Percentiles rank a stretch among this genome's conserved stretches.
Conservation (phyloP, 2,888 invertebrate genomes). For the Lamproptera curius region DNA sequence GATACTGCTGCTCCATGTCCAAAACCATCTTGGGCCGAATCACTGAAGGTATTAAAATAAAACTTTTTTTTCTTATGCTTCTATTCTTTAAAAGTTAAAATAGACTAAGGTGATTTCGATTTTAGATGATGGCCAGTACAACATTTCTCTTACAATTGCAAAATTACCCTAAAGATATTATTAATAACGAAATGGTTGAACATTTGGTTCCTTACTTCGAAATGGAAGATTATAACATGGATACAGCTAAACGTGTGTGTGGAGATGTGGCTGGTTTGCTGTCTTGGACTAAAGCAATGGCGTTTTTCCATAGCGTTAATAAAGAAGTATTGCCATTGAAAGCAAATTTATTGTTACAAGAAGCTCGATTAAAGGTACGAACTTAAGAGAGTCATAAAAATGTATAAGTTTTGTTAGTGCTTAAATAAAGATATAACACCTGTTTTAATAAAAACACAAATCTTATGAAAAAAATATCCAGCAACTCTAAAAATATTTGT, state of each 20-base stretch:
- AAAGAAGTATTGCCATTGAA: conserved; percentile 97
- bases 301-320: conserved; percentile 96
- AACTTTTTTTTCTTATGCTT: neutral
- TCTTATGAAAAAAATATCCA: too few species aligned
- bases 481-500: too few species aligned
- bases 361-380: conserved; percentile 86
- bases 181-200: conserved; percentile 98
- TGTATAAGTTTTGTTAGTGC: too few species aligned
- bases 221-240: conserved; percentile 98
- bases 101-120: conserved; percentile 1
- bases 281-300: conserved; percentile 98
- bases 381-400: neutral
- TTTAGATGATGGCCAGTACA: conserved; percentile 95
- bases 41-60: conserved; percentile 84
- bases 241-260: conserved; percentile 96
- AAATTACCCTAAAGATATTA: conserved; percentile 97
- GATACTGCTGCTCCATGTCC: conserved; percentile 91
- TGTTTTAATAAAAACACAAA: too few species aligned
- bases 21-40: conserved; percentile 98
- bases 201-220: conserved; percentile 93
- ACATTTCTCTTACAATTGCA: conserved; percentile 94
- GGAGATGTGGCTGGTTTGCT: conserved; percentile 97
- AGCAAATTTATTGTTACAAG: conserved; percentile 93
- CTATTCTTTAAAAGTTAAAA: conserved; percentile 6
- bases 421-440: too few species aligned